phyloP scores from a whole-genome alignment of 1,140 invertebrate genomes.

The Drosophila tristis region DNA sequence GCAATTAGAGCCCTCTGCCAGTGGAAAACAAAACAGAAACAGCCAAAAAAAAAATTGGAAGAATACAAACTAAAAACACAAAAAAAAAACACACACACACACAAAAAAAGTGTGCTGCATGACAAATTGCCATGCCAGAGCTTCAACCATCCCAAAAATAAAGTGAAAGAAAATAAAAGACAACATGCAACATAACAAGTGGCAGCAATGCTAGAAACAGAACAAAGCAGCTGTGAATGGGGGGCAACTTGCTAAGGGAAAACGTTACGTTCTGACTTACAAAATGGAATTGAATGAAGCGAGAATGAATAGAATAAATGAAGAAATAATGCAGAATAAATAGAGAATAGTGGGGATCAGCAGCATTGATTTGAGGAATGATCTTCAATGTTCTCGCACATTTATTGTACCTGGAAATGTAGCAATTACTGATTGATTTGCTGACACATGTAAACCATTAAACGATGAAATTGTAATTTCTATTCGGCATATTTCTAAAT shows the following conservation, averaged over 20 bases:
- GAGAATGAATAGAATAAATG: too few species aligned
- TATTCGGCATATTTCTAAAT: background rate
- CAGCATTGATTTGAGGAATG: too few species aligned
- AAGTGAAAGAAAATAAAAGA: slow-evolving; percentile 18
- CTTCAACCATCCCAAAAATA: slow-evolving; percentile 32
- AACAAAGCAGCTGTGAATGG: too few species aligned
- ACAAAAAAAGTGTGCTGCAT: slow-evolving; percentile 19
- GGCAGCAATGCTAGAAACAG: slow-evolving; percentile 15
- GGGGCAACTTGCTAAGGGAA: too few species aligned
- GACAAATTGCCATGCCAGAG: slow-evolving; percentile 56
- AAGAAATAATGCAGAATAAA: too few species aligned
- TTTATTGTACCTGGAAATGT: too few species aligned
- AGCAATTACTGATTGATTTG: too few species aligned
- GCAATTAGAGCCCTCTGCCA: slow-evolving; percentile 65
- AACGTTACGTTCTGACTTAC: too few species aligned
- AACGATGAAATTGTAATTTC: background rate
- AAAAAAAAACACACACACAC: slow-evolving; percentile 32
- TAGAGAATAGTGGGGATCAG: too few species aligned
- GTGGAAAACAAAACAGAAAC: slow-evolving; percentile 49
- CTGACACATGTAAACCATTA: too few species aligned
- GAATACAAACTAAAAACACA: slow-evolving; percentile 32
- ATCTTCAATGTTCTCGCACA: too few species aligned
- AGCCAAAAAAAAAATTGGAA: slow-evolving; percentile 11
- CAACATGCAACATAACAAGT: slow-evolving; percentile 46
- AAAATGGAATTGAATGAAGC: too few species aligned